phyloP scores from a whole-genome alignment of 2,888 invertebrate genomes.

The Empis stercorea region DNA sequence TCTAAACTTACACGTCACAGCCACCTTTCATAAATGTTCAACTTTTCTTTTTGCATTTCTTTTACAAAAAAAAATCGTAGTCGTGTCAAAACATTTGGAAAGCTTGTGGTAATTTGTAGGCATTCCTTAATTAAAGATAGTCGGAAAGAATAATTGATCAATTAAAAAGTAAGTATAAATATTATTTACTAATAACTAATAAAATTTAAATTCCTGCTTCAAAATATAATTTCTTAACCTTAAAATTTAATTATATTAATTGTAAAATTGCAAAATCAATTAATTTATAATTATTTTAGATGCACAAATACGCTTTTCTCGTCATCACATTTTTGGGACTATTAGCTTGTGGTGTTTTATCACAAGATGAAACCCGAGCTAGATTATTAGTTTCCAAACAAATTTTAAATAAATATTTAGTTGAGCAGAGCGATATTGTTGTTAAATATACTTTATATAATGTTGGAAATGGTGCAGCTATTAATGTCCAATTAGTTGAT shows the following conservation, averaged over 20 bases:
- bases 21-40: too few species aligned
- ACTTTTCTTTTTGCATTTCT: slow-evolving; percentile 6
- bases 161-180: too few species aligned
- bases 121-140: too few species aligned
- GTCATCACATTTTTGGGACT: slow-evolving; percentile 4
- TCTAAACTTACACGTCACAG: too few species aligned
- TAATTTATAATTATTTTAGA: slow-evolving; percentile 7
- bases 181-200: too few species aligned
- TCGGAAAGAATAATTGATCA: too few species aligned
- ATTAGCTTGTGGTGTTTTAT: slow-evolving; percentile 23
- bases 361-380: slow-evolving; percentile 62
- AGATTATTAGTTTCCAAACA: slow-evolving; percentile 83
- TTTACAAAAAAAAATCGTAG: slow-evolving; percentile 5
- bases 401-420: slow-evolving; percentile 88
- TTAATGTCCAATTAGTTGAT: slow-evolving; percentile 73
- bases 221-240: background rate
- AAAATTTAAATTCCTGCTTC: too few species aligned
- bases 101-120: too few species aligned
- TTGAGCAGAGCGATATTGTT: slow-evolving; percentile 91
- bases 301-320: slow-evolving; percentile 12
- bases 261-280: background rate
- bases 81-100: slow-evolving; percentile 7
- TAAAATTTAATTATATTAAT: background rate
- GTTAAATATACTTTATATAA: slow-evolving; percentile 92
- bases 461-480: slow-evolving; percentile 81